Base-by-base conservation (phyloP, 2,888 invertebrate genomes). In the Cheilosia variabilis region DNA sequence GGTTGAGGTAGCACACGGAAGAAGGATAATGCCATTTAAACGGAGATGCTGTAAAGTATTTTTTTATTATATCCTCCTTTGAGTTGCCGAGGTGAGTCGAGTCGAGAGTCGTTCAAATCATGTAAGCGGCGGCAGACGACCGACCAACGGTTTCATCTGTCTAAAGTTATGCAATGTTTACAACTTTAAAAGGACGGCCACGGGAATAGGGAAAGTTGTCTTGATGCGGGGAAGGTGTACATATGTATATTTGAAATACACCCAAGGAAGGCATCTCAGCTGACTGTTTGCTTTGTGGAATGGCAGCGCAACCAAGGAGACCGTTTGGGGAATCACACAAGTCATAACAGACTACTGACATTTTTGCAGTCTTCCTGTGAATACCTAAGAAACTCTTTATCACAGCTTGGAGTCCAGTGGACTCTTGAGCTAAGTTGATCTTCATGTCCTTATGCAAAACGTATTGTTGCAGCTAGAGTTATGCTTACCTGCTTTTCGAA, bases 11-110 rank as follows among this genome's bases (percentile, higher is more conserved):
- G 37, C 45, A 62, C 31, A 31, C 47, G n/a, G 45, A 47, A 31
- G 65, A 55, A 60, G 66, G 50, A 57, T 83, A 68, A 79, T 50
- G 50, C 43, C 55, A 63, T 66, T 83, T 83, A 43, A 83, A 79
- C 27, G 66, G 41, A 69, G 50, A 69, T 57, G 71, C 78, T 41
- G 60, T 50, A 50, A 68, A 69, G 63, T 62, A 47, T 37, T 50
- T 47, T 68, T 50, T 50, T 50, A 19, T 27, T 37, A 19, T 37
- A 17, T 71, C 17, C n/a, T 63, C 27, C 17, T 17, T 4, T 41
- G 27, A 22, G 2, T 53, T 65, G 7, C 55, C 15, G 22, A 43
- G 55, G 50, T 53, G 50, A 62, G 62, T 17, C 53, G 43, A 75
- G 60, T 60, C 53, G 43, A 65, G 50, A 75, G 60, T 60, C 53